Evolutionary conservation across 2,888 invertebrate species (phyloP).

Genomic region (Pollenia amentaria): DNA sequence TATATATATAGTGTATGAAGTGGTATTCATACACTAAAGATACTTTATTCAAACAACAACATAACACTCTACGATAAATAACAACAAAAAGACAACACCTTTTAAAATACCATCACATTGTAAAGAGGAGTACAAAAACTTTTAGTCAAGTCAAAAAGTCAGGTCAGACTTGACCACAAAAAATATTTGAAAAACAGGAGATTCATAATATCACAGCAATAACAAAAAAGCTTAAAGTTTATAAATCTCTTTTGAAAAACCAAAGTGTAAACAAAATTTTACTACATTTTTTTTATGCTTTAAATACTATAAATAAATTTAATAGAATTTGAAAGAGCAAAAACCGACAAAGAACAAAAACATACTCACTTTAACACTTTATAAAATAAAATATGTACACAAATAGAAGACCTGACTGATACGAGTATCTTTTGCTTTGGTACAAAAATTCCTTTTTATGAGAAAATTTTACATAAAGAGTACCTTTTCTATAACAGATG

Average conservation of each 20-base stretch:
- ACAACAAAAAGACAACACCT: slow-evolving; percentile 30
- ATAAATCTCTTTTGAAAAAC: slow-evolving; percentile 57
- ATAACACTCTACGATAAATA: slow-evolving; percentile 23
- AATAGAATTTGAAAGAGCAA: slow-evolving; percentile 30
- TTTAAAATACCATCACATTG: slow-evolving; percentile 47
- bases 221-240: slow-evolving; percentile 51
- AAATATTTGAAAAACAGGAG: not conserved
- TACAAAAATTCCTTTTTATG: too few species aligned
- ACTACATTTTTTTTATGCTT: slow-evolving; percentile 49
- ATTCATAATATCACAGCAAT: slow-evolving; percentile 12
- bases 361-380: slow-evolving; percentile 6
- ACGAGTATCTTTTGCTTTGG: not conserved
- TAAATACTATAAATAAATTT: slow-evolving; percentile 26
- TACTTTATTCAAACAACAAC: slow-evolving; percentile 22
- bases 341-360: not conserved
- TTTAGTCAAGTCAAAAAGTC: slow-evolving; percentile 69
- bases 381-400: not conserved
- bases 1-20: not conserved
- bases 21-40: slow-evolving; percentile 14
- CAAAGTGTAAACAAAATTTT: slow-evolving; percentile 69
- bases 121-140: slow-evolving; percentile 6
- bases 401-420: too few species aligned
- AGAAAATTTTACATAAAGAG: too few species aligned
- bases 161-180: slow-evolving; percentile 63
- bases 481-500: too few species aligned